A percentile compares a stretch with the other conserved stretches of the same genome.
These are phyloP conservation scores for Rhagoletis pomonella DNA, from an alignment of 1,140 invertebrate genomes.

Conservation along the genomic window DNA sequence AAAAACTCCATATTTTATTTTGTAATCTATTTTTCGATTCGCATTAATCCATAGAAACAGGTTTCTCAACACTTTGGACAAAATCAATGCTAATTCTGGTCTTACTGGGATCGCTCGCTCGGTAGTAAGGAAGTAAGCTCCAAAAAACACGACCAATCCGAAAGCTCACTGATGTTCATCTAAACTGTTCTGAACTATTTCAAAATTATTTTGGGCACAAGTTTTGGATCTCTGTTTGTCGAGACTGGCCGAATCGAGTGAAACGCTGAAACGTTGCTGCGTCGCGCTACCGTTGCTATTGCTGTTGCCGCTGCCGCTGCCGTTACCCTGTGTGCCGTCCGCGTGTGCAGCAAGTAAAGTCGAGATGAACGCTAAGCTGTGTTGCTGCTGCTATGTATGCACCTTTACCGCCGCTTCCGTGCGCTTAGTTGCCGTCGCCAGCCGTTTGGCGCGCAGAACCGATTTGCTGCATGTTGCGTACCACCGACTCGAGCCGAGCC, in stretches of 20 bases:
- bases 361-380: conserved; percentile 10
- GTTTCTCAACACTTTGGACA: neutral
- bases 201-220: conserved; percentile 72
- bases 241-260: conserved; percentile 20
- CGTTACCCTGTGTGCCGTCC: neutral
- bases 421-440: conserved; percentile 14
- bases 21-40: neutral
- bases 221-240: conserved; percentile 64
- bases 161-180: conserved; percentile 74
- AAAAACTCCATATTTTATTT: neutral
- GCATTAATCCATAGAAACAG: neutral
- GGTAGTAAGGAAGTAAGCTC: conserved; percentile 52
- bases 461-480: neutral
- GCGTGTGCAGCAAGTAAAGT: neutral
- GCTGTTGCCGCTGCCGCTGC: conserved; percentile 38
- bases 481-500: conserved; percentile 5
- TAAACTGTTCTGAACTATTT: conserved; percentile 74
- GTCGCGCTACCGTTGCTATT: conserved; percentile 16
- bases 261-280: neutral
- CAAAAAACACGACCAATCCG: conserved; percentile 71
- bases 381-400: neutral
- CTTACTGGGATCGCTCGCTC: conserved; percentile 21
- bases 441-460: conserved; percentile 1
- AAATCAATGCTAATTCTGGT: neutral
- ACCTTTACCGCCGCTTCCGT: conserved; percentile 20